Evolutionary conservation across 2,888 invertebrate species (phyloP).

Genomic region (Lepidochitona cinerea): DNA sequence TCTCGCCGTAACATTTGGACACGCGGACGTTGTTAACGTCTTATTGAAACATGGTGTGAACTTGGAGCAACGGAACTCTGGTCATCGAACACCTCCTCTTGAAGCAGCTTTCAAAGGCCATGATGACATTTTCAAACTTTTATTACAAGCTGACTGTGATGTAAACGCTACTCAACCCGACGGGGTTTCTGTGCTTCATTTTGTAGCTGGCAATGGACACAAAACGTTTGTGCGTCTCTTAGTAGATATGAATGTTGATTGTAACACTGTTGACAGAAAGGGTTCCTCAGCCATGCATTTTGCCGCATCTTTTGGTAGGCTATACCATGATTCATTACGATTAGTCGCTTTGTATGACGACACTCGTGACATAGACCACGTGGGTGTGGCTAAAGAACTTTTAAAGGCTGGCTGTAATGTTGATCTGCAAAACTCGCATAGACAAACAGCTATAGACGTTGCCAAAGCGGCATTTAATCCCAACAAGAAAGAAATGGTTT

Average conservation of each 20-base stretch:
- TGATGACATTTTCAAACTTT: slow-evolving; percentile 10
- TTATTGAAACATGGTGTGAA: background rate
- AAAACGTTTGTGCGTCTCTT: slow-evolving; percentile 11
- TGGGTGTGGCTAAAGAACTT: background rate
- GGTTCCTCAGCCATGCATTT: slow-evolving; percentile 31
- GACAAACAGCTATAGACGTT: slow-evolving; percentile 7
- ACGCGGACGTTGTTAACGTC: background rate
- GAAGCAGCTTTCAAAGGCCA: slow-evolving; percentile 20
- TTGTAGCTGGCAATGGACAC: slow-evolving; percentile 30
- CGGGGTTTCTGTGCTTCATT: slow-evolving; percentile 24
- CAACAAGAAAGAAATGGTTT: too few relatives aligned
- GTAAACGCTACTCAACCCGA: background rate
- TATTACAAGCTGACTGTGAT: slow-evolving; percentile 17
- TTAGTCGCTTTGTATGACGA: slow-evolving; percentile 23
- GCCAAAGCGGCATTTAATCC: too few relatives aligned
- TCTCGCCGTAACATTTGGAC: slow-evolving; percentile 18
- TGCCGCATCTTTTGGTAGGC: slow-evolving; percentile 20
- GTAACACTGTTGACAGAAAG: slow-evolving; percentile 14
- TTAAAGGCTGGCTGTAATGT: background rate
- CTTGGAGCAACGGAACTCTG: background rate
- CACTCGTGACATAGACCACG: slow-evolving; percentile 3
- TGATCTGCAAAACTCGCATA: background rate
- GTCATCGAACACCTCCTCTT: slow-evolving; percentile 21
- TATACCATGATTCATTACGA: slow-evolving; percentile 21
- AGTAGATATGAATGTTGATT: slow-evolving; percentile 11